phyloP scores from a whole-genome alignment of 2,113 vertebrate species.

The Entelurus aequoreus region DNA sequence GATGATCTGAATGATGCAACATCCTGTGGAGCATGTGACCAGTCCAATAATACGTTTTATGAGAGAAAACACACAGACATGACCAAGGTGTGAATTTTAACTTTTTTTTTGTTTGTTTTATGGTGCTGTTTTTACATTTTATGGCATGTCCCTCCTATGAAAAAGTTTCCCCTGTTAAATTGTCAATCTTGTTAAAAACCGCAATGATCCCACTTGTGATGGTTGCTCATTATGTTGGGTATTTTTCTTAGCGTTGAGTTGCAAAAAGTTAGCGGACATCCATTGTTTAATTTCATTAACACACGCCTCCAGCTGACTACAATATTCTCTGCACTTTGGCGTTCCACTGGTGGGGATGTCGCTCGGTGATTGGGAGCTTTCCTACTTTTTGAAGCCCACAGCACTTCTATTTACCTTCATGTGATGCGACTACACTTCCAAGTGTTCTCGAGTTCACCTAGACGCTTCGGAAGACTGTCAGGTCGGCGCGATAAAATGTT shows the following conservation, averaged over 20 bases:
- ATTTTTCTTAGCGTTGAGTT: conserved; percentile 2
- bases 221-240: conserved; percentile 6
- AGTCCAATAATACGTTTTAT: too few relatives aligned
- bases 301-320: too few relatives aligned
- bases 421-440: conserved; percentile 4
- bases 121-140: too few relatives aligned
- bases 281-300: too few relatives aligned
- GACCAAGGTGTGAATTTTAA: too few relatives aligned
- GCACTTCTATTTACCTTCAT: not conserved
- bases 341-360: conserved; percentile 18
- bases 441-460: not conserved
- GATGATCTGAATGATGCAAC: too few relatives aligned
- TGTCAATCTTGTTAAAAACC: conserved; percentile 12
- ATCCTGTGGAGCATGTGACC: too few relatives aligned
- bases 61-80: too few relatives aligned
- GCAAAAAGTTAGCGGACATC: too few relatives aligned
- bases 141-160: too few relatives aligned
- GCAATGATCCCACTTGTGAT: not conserved
- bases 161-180: too few relatives aligned
- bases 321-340: conserved; percentile 8
- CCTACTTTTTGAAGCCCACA: conserved; percentile 30
- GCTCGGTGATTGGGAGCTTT: conserved; percentile 26
- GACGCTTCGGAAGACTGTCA: conserved; percentile 1
- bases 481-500: conserved; percentile 31
- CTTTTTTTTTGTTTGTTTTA: too few relatives aligned